Evolutionary conservation across 2,888 invertebrate species (phyloP).

Genomic region (Podotricha telesiphe): DNA sequence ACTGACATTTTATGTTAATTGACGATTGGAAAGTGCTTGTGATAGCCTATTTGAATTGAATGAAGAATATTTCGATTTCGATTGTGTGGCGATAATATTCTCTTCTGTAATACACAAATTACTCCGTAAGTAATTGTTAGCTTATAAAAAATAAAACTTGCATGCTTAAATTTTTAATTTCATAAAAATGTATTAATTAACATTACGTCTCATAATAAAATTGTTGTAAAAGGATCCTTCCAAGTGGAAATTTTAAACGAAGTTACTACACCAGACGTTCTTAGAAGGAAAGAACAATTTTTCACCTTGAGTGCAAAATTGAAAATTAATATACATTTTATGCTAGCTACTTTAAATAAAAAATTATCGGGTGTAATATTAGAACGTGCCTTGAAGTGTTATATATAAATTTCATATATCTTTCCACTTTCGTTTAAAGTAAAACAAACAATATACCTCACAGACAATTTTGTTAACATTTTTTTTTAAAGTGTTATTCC

Average conservation of each 20-base stretch:
- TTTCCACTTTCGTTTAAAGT: neutral
- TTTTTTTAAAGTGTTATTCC: too few relatives aligned
- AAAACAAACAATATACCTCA: neutral
- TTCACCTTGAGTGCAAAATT: constrained; percentile 22
- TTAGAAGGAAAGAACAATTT: constrained; percentile 22
- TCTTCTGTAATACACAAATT: too few relatives aligned
- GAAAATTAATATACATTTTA: constrained; percentile 21
- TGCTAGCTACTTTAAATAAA: constrained; percentile 20
- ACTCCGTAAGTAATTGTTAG: too few relatives aligned
- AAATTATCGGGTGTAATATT: constrained; percentile 1
- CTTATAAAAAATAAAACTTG: too few relatives aligned
- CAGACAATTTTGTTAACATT: neutral
- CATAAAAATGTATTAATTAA: neutral
- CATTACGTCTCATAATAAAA: constrained; percentile 23
- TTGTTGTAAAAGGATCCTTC: constrained; percentile 5
- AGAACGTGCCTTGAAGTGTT: constrained; percentile 5
- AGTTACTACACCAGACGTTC: constrained; percentile 23
- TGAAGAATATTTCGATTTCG: too few relatives aligned
- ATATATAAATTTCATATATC: constrained; percentile 1
- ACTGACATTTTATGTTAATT: too few relatives aligned
- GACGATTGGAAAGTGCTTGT: too few relatives aligned
- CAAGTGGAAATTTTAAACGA: constrained; percentile 22
- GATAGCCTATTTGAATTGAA: too few relatives aligned
- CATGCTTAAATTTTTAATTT: neutral
- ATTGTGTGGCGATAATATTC: too few relatives aligned